A percentile compares a stretch with the other conserved stretches of the same genome.
These are phyloP conservation scores for Ailuropoda melanoleuca DNA, from an alignment of 2,113 vertebrate species.

Conservation along the genomic window DNA sequence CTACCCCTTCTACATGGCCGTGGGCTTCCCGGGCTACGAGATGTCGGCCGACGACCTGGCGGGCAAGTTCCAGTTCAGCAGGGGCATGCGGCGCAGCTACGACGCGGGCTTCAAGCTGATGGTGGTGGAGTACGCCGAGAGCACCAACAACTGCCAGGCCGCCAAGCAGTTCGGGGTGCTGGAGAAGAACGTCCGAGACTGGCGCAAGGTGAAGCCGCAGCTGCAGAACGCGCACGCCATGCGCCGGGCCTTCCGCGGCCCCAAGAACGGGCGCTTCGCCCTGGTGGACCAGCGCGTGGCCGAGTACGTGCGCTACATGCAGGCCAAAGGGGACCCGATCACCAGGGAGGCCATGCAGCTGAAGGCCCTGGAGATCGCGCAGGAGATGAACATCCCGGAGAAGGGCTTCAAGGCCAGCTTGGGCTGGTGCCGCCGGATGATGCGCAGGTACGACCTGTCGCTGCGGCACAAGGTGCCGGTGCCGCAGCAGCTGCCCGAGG, in stretches of 20 bases:
- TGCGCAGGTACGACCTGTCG: slow-evolving; percentile 76
- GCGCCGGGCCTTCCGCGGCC: slow-evolving; percentile 77
- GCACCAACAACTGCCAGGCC: slow-evolving; percentile 79
- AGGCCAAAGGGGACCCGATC: slow-evolving; percentile 78
- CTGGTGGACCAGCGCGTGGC: slow-evolving; percentile 80
- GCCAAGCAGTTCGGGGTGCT: slow-evolving; percentile 79
- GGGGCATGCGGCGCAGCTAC: slow-evolving; percentile 77
- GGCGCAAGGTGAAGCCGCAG: slow-evolving; percentile 79
- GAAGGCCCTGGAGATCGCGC: slow-evolving; percentile 75
- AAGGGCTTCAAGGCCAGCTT: slow-evolving; percentile 80
- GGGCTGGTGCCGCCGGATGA: slow-evolving; percentile 78
- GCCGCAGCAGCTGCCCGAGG: slow-evolving; percentile 75
- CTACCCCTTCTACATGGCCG: slow-evolving; percentile 76
- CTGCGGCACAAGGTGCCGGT: slow-evolving; percentile 73
- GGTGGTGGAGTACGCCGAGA: slow-evolving; percentile 76
- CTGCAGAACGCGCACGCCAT: slow-evolving; percentile 78
- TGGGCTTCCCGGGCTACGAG: slow-evolving; percentile 74
- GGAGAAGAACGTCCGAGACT: slow-evolving; percentile 79
- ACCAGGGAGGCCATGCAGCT: slow-evolving; percentile 79
- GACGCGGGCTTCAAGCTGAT: slow-evolving; percentile 77
- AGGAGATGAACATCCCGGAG: slow-evolving; percentile 80
- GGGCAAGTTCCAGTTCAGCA: slow-evolving; percentile 61
- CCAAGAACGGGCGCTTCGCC: slow-evolving; percentile 78
- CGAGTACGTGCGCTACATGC: slow-evolving; percentile 75
- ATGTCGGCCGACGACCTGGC: slow-evolving; percentile 65